A percentile compares a stretch with the other conserved stretches of the same genome.
phyloP scores from a whole-genome alignment of 1,140 invertebrate genomes.

The Leptopilina clavipes region DNA sequence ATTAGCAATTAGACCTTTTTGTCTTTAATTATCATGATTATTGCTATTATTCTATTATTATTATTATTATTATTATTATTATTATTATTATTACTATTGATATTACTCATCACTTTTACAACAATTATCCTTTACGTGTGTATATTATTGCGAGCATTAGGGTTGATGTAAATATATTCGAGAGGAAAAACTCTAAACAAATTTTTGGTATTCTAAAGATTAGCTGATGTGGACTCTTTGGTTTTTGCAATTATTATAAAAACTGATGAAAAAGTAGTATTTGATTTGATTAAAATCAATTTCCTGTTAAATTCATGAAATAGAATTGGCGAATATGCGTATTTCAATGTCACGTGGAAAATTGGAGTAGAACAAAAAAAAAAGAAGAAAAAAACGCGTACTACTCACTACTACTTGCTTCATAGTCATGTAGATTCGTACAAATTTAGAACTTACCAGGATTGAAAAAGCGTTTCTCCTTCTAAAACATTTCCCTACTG shows the following conservation, averaged over 20 bases:
- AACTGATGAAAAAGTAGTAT: background rate
- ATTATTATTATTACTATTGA: too few relatives aligned
- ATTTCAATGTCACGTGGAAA: conserved; percentile 16
- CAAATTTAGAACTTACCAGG: background rate
- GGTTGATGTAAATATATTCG: too few relatives aligned
- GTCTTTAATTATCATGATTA: too few relatives aligned
- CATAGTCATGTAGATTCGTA: background rate
- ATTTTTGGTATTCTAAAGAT: too few relatives aligned
- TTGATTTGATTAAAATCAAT: background rate
- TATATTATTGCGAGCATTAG: too few relatives aligned
- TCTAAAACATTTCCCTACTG: background rate
- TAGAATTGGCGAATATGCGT: conserved; percentile 1
- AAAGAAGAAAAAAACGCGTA: background rate
- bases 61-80: too few relatives aligned
- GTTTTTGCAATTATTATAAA: background rate
- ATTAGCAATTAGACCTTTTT: too few relatives aligned
- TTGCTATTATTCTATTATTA: too few relatives aligned
- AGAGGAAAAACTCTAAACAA: too few relatives aligned
- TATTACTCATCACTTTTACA: too few relatives aligned
- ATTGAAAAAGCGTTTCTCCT: background rate
- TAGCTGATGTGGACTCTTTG: background rate
- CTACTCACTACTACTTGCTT: background rate
- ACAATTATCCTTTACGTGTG: too few relatives aligned
- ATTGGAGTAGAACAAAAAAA: conserved; percentile 15
- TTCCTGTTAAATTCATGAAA: background rate